These are phyloP conservation scores for Gallinago stenura DNA, from an alignment of 2,797 vertebrate species.

Conservation along the genomic window DNA sequence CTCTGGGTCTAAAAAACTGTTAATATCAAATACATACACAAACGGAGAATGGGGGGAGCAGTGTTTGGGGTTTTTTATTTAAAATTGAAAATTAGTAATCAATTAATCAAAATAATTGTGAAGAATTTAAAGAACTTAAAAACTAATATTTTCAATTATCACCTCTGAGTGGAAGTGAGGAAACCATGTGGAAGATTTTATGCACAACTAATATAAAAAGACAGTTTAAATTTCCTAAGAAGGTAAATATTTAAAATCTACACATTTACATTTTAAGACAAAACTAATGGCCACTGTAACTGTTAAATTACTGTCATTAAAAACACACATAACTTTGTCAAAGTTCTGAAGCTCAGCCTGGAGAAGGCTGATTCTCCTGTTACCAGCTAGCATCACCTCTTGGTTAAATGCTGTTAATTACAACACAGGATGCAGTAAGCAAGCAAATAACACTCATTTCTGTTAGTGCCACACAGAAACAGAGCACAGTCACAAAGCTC, in stretches of 20 bases:
- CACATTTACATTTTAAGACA: not conserved
- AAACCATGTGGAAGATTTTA: not conserved
- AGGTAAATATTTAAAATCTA: not conserved
- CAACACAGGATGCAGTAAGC: not conserved
- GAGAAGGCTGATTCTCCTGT: not conserved
- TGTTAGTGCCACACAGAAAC: not conserved
- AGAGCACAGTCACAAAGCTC: not conserved
- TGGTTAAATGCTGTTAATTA: not conserved
- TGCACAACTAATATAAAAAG: not conserved
- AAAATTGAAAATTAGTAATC: not conserved
- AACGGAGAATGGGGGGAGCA: too few relatives aligned
- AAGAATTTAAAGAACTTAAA: not conserved
- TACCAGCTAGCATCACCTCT: not conserved
- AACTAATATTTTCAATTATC: not conserved
- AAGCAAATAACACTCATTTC: not conserved
- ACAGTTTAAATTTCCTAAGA: not conserved
- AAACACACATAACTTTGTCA: not conserved
- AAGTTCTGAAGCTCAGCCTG: not conserved
- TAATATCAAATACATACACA: not conserved
- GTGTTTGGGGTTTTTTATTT: too few relatives aligned
- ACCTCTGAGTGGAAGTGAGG: not conserved
- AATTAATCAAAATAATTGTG: not conserved
- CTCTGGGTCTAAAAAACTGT: not conserved
- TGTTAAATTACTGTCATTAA: not conserved
- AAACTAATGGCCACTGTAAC: not conserved